Evolutionary conservation across 2,113 vertebrate species (phyloP).

Genomic region (Embiotoca jacksoni): DNA sequence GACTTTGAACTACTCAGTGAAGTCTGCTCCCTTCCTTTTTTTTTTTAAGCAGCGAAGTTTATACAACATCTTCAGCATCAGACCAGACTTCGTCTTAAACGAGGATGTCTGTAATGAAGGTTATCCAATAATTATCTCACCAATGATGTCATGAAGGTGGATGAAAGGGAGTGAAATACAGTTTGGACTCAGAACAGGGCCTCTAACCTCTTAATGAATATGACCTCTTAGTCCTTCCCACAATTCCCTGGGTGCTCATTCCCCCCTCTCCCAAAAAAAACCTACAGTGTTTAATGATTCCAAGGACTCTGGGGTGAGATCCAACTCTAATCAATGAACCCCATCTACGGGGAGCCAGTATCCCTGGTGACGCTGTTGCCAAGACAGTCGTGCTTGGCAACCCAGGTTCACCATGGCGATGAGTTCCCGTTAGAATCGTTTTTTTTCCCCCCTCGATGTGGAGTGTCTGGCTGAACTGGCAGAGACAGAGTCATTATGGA

Average conservation of each 20-base stretch:
- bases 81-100: neutral
- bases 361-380: conserved; percentile 75
- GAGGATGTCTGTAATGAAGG: conserved; percentile 22
- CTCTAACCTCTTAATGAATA: conserved; percentile 77
- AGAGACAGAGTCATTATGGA: conserved; percentile 78
- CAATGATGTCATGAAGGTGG: conserved; percentile 67
- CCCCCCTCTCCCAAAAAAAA: conserved; percentile 61
- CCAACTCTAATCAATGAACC: conserved; percentile 81
- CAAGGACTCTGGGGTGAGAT: conserved; percentile 75
- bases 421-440: conserved; percentile 78
- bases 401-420: conserved; percentile 82
- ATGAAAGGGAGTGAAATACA: conserved; percentile 61
- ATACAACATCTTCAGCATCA: neutral
- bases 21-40: neutral
- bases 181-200: conserved; percentile 62
- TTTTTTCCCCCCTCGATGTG: conserved; percentile 64
- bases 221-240: conserved; percentile 72
- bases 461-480: conserved; percentile 82
- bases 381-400: conserved; percentile 75
- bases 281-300: conserved; percentile 79
- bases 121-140: conserved; percentile 59
- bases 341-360: conserved; percentile 78
- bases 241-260: conserved; percentile 68
- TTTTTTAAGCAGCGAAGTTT: conserved; percentile 7
- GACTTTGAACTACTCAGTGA: neutral